These are phyloP conservation scores for Perizoma flavofasciatum DNA, from an alignment of 2,888 invertebrate genomes.

Conservation along the genomic window DNA sequence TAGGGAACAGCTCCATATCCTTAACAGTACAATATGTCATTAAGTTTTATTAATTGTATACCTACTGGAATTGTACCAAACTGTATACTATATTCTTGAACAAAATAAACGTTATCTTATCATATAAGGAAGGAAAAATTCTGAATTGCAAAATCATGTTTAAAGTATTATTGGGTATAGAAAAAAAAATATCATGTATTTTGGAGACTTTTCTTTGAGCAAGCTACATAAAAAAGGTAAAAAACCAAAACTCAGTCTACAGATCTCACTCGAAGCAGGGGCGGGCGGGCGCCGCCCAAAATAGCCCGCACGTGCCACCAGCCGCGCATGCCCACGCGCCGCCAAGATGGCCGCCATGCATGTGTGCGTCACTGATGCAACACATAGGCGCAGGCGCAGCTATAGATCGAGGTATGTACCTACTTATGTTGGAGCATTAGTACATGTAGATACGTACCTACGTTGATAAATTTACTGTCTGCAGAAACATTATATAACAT, in stretches of 20 bases:
- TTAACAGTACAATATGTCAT: no score
- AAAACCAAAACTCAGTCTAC: constrained; percentile 51
- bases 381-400: constrained; percentile 27
- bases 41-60: no score
- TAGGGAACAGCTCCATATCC: no score
- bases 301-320: constrained; percentile 82
- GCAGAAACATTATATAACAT: no score
- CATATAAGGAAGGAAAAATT: no score
- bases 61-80: no score
- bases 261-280: constrained; percentile 43
- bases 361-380: constrained; percentile 54
- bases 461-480: no score
- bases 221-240: constrained; percentile 25
- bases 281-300: constrained; percentile 69
- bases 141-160: no score
- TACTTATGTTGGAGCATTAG: constrained; percentile 6
- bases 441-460: neutral
- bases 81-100: no score
- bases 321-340: constrained; percentile 79
- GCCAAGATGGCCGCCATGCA: constrained; percentile 73
- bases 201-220: constrained; percentile 19
- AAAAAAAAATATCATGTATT: no score
- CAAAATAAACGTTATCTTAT: no score
- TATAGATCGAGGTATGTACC: constrained; percentile 2
- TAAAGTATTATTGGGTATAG: no score